Evolutionary conservation across 2,113 vertebrate genomes (phyloP), one percentile per base, ranked within the genome.

Genomic region (Lethenteron camtschaticum): DNA sequence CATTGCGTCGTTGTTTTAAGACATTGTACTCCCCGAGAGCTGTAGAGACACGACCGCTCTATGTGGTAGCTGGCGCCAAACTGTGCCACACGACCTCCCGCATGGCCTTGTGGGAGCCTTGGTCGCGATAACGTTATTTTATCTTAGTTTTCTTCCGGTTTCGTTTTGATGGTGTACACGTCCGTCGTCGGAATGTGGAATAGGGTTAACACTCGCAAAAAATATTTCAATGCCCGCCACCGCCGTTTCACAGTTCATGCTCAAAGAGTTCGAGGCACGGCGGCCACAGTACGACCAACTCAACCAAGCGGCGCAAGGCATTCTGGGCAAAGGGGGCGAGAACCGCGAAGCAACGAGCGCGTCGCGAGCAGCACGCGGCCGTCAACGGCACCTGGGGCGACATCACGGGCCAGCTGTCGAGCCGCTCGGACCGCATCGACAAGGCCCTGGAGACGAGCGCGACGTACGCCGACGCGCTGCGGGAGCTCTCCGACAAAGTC

Each of bases 221-320:
- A 41, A 41, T 41, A 41, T 41, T 41, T 41, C 41, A 41, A 41
- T 41, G 41, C 41, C 41, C 41, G 41, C 41, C 41, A 41, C 41
- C 41, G 41, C 41, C 41, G 6, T 68, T 12, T 82, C 79, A 8
- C 78, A 99, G 95, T 95, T 99, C 80, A 97, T 99, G 95, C 80
- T 96, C 75, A 89, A 94, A 68, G 95, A 99, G 83, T 99, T 99
- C 74, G 90, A 99, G 79, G 83, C 91, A 1, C 82, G 95, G 0
- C 81, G 78, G 57, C 85, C 86, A 0, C 95, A 99, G 81, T 90
- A 88, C 2, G 86, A 94, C 71, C 87, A 95, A 78, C 80, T 99
- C 73, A 94, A 89, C 11, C 84, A 84, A 76, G 84, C 95, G 0
- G 95, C 89, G 1, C 82, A 85, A 75, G 86, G 89, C 68, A 90